Percentiles rank a stretch among this genome's conserved stretches.
These are phyloP conservation scores for Acipenser transmontanus DNA, from an alignment of 2,797 vertebrate species.

Conservation along the genomic window DNA sequence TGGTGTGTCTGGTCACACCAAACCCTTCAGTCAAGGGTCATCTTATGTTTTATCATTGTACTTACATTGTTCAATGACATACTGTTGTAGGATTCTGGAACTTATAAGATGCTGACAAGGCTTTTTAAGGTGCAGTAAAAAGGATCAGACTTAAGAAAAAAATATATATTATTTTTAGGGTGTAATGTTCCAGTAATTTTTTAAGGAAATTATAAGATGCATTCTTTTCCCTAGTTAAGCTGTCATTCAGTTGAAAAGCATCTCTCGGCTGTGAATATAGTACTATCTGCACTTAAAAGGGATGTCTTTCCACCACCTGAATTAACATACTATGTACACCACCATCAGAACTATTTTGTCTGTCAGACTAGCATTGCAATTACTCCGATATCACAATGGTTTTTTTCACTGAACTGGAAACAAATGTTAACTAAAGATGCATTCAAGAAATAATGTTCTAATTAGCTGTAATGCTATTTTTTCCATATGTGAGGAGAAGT, in stretches of 20 bases:
- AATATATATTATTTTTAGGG: too few species aligned
- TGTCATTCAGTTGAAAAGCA: constrained; percentile 57
- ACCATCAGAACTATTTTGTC: constrained; percentile 55
- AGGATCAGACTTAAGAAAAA: too few species aligned
- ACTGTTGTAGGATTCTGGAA: too few species aligned
- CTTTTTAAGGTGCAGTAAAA: too few species aligned
- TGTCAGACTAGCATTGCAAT: constrained; percentile 41
- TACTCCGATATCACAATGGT: constrained; percentile 15
- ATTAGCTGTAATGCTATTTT: constrained; percentile 3
- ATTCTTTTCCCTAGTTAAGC: constrained; percentile 14
- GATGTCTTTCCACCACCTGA: constrained; percentile 41
- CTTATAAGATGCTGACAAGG: too few species aligned
- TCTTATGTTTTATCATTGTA: background rate
- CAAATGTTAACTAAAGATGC: constrained; percentile 17
- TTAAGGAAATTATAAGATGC: too few species aligned
- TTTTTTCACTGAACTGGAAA: constrained; percentile 13
- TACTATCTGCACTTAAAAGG: constrained; percentile 53
- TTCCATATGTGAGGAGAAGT: background rate
- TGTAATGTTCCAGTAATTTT: too few species aligned
- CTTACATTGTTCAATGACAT: background rate
- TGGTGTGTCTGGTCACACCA: constrained; percentile 49
- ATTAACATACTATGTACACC: constrained; percentile 57
- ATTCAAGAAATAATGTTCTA: constrained; percentile 13
- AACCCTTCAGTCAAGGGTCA: constrained; percentile 47
- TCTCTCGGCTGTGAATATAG: constrained; percentile 55